Base-by-base conservation (phyloP, 2,888 invertebrate genomes). In the Lottia scabra region DNA sequence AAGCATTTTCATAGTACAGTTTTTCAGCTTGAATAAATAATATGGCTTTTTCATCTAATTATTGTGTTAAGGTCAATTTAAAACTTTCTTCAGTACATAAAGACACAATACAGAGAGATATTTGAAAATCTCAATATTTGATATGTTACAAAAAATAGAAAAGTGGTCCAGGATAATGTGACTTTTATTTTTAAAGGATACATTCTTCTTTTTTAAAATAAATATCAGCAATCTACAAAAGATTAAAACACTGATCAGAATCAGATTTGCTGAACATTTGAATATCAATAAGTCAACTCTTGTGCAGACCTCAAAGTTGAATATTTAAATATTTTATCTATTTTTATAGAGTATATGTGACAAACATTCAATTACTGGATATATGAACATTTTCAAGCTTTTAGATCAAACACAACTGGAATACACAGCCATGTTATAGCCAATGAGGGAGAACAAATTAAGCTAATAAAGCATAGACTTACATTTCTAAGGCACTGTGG, bases 11-110 rank as follows among this genome's bases (percentile, higher is more conserved):
- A 78, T 88, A 87, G 71, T 82, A 88, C 71, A 88, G 72, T 70
- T 88, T 88, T 76, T 88, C 88, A 64, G 87, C 88, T 73, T 88
- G 86, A 26, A 87, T 82, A 76, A 87, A 87, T 67, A 86, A 86
- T 23, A 88, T 81, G 10, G 88, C 87, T 65, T 85, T 87, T 8
- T 86, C 85, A 82, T 82, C 88, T 87, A 63, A 13, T 15, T 2
- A 45, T 13, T 30, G n/a, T 8, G 75, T 81, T 73, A 81, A 80
- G 77, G 79, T 71, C 44, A 73, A n/a, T n/a, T n/a, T n/a, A n/a
- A n/a, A 48, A 56, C 23, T 66, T 16, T 67, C 19, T 71, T 30
- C 16, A 63, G 27, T 38, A 6, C 10, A 38, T 38, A 38, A 1
- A 38, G 38, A 10, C 38, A 38, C 5, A 4, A 8, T 38, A 38